A percentile compares a stretch with the other conserved stretches of the same genome.
Conservation (phyloP, 2,113 vertebrate species). For the Gavia stellata region DNA sequence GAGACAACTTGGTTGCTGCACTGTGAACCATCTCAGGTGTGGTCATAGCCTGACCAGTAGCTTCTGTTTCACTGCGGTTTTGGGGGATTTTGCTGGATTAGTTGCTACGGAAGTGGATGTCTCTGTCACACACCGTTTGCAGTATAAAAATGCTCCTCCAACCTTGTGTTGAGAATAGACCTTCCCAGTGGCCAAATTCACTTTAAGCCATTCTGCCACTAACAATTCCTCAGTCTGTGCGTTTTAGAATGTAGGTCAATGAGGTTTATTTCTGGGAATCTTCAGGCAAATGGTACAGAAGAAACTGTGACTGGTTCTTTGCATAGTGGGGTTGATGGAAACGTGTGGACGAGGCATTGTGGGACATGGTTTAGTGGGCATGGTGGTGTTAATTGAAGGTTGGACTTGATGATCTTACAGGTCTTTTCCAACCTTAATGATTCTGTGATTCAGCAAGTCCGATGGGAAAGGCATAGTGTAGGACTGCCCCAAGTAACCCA, state of each 20-base stretch:
- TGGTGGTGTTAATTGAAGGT: too few relatives aligned
- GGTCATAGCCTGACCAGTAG: background rate
- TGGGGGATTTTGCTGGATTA: background rate
- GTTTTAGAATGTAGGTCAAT: background rate
- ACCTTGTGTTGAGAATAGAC: fast-evolving
- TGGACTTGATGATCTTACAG: too few relatives aligned
- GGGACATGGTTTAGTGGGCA: too few relatives aligned
- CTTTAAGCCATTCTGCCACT: background rate
- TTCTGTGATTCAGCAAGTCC: background rate
- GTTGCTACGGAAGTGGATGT: background rate
- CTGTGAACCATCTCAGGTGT: background rate
- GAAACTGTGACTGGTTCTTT: background rate
- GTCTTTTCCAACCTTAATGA: too few relatives aligned
- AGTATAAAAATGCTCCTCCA: background rate
- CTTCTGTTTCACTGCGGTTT: background rate
- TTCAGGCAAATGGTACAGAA: background rate
- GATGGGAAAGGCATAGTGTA: background rate
- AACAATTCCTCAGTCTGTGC: fast-evolving
- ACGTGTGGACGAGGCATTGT: too few relatives aligned
- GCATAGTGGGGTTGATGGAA: background rate
- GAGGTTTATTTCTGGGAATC: background rate
- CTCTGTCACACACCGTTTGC: background rate
- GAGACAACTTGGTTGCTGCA: background rate
- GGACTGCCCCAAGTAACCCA: background rate
- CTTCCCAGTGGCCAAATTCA: background rate